Base-by-base conservation (phyloP, 2,888 invertebrate genomes). In the Sinodicranocentrus sp. region DNA sequence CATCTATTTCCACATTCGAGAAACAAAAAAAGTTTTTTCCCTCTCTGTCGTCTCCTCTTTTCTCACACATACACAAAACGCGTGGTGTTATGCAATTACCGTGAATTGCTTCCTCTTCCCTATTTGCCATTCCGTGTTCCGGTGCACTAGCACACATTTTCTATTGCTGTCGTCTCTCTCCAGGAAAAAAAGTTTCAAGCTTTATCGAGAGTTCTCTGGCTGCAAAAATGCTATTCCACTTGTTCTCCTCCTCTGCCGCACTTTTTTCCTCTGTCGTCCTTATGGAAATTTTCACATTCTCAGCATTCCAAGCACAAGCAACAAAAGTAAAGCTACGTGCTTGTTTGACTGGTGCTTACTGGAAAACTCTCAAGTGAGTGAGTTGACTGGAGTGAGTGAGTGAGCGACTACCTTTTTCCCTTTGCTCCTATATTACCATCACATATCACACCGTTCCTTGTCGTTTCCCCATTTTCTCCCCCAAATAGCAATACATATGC, bases 291-390 rank as follows among this genome's bases (percentile, higher is more conserved):
- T 77, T 71, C 71, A 48, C 43, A 48, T 72, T 71, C 54, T 79
- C 79, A 79, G 68, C 71, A 79, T 79, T 79, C 79, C 26, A 33
- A 65, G 59, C 80, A 73, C 80, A 72, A 73, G 79, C 75, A 76
- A 76, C 75, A 76, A 79, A 84, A 84, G 84, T 84, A 80, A 84
- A 73, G 79, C 57, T 79, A 84, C 84, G 84, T 84, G 84, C 84
- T 59, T 57, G 54, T 80, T 72, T 57, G 57, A 73, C 65, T 72
- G 61, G 63, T 75, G 48, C 52, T 71, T 68, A 44, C 71, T 52
- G 48, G 23, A 67, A 28, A 39, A 67, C 21, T n/a, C n/a, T n/a
- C n/a, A 52, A 5, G 52, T 10, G 52, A 17, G 52, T 26, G 19
- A 52, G 10, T 26, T 52, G 39, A 68, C 48, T 44, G 39, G 43